A percentile compares a stretch with the other conserved stretches of the same genome.
Conservation (phyloP, 1,140 invertebrate species). For the Sarcophaga peregrina region DNA sequence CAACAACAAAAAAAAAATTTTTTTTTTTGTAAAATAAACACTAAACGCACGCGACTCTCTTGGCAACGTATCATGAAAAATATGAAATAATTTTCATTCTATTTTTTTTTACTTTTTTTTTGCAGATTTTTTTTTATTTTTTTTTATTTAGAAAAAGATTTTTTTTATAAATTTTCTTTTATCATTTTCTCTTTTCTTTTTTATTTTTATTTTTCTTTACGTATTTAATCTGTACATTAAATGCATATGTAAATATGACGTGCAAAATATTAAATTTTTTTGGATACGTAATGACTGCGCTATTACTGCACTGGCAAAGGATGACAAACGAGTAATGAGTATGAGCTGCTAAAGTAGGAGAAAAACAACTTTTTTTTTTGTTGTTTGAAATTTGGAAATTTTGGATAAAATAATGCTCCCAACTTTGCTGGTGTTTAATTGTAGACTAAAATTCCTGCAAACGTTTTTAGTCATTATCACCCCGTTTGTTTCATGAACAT, state of each 20-base stretch:
- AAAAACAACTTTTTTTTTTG: background rate
- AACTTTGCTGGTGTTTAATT: constrained; percentile 29
- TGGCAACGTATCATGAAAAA: constrained; percentile 3
- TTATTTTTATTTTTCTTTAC: background rate
- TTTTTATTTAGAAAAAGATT: background rate
- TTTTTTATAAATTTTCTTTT: background rate
- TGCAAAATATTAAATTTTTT: background rate
- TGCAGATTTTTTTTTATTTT: background rate
- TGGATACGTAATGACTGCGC: too few relatives aligned
- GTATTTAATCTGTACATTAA: background rate
- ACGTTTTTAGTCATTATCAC: constrained; percentile 34
- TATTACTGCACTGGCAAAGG: too few relatives aligned
- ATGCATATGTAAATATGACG: background rate
- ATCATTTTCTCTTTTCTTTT: background rate
- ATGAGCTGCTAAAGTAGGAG: background rate
- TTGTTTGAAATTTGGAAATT: background rate
- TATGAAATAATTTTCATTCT: background rate
- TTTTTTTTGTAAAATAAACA: background rate
- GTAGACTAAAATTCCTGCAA: constrained; percentile 20
- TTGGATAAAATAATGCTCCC: too few relatives aligned
- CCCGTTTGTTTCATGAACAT: background rate
- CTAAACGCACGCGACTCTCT: constrained; percentile 33
- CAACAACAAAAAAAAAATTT: constrained; percentile 22
- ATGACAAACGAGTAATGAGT: background rate
- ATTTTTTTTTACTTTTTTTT: too few relatives aligned